Evolutionary conservation across 2,888 invertebrate genomes (phyloP).

Genomic region (Agriopis leucophaearia): DNA sequence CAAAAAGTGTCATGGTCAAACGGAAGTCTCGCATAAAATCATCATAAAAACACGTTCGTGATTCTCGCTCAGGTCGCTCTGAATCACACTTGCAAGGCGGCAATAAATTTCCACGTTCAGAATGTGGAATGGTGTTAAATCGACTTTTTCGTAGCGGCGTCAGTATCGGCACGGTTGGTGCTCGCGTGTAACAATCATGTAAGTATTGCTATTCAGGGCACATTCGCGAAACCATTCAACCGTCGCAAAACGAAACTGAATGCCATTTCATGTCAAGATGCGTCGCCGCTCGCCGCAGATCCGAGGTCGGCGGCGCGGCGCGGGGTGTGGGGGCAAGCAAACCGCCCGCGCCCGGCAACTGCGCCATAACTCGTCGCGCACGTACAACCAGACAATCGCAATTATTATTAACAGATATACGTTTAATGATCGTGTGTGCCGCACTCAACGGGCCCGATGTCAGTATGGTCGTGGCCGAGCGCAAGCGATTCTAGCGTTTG

Average conservation of each 20-base stretch:
- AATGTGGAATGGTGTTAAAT: slow-evolving; percentile 34
- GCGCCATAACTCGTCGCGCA: slow-evolving; percentile 81
- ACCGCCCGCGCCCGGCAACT: slow-evolving; percentile 75
- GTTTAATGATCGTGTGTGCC: slow-evolving; percentile 80
- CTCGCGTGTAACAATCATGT: slow-evolving; percentile 25
- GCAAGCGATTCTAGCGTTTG: slow-evolving; percentile 67
- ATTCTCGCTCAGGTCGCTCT: slow-evolving; percentile 36
- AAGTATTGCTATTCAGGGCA: slow-evolving; percentile 62
- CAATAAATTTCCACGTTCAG: slow-evolving; percentile 26
- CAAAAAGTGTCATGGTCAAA: slow-evolving; percentile 45
- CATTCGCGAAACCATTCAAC: slow-evolving; percentile 71
- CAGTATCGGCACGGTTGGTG: slow-evolving; percentile 21
- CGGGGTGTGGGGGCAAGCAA: slow-evolving; percentile 51
- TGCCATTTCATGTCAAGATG: slow-evolving; percentile 78
- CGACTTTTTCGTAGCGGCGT: slow-evolving; percentile 30
- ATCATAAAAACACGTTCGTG: slow-evolving; percentile 44
- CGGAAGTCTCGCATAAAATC: slow-evolving; percentile 48
- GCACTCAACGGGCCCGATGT: slow-evolving; percentile 60
- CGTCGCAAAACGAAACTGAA: slow-evolving; percentile 76
- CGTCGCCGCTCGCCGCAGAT: slow-evolving; percentile 63
- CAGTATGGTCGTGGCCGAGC: slow-evolving; percentile 48
- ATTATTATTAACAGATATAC: slow-evolving; percentile 84
- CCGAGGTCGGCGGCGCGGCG: slow-evolving; percentile 58
- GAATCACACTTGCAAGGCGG: slow-evolving; percentile 38
- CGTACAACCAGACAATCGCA: slow-evolving; percentile 82